A percentile compares a stretch with the other conserved stretches of the same genome.
Evolutionary conservation across 2,888 invertebrate genomes (phyloP).

Genomic region (Rosalia funebris): DNA sequence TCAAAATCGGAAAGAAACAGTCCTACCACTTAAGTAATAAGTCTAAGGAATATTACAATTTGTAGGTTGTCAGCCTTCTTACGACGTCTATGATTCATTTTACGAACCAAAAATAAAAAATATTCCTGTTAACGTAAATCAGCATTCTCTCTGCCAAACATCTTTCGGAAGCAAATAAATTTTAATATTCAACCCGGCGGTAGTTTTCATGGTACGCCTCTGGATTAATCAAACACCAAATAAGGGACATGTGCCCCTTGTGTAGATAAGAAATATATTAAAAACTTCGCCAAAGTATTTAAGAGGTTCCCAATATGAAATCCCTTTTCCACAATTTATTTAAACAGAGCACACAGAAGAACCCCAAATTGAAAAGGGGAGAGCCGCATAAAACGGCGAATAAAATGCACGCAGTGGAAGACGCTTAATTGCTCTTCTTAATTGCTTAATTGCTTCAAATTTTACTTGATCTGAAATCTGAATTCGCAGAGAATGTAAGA

Average conservation of each 20-base stretch:
- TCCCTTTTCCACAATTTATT: conserved; percentile 13
- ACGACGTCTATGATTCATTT: too few species aligned
- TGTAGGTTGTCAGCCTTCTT: too few species aligned
- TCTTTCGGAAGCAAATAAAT: too few species aligned
- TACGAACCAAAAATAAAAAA: too few species aligned
- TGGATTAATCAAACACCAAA: conserved; percentile 4
- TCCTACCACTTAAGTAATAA: too few species aligned
- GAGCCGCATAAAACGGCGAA: conserved; percentile 7
- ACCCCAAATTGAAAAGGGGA: conserved; percentile 7
- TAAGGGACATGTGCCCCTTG: conserved; percentile 1
- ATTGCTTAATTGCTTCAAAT: too few species aligned
- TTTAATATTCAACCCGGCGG: too few species aligned
- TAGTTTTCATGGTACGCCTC: neutral
- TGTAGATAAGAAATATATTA: conserved; percentile 3
- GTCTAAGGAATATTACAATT: too few species aligned
- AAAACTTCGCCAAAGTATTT: conserved; percentile 2
- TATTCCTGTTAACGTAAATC: neutral
- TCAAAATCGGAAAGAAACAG: too few species aligned
- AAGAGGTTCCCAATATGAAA: conserved; percentile 13
- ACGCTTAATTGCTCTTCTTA: neutral
- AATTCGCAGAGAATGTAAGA: too few species aligned
- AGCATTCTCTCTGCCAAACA: too few species aligned
- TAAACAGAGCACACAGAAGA: conserved; percentile 18
- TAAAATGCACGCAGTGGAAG: conserved; percentile 8
- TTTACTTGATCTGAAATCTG: too few species aligned